Evolutionary conservation across 2,888 invertebrate species (phyloP), one percentile per base, ranked within the genome.

Genomic region (Cordylochernes scorpioides): DNA sequence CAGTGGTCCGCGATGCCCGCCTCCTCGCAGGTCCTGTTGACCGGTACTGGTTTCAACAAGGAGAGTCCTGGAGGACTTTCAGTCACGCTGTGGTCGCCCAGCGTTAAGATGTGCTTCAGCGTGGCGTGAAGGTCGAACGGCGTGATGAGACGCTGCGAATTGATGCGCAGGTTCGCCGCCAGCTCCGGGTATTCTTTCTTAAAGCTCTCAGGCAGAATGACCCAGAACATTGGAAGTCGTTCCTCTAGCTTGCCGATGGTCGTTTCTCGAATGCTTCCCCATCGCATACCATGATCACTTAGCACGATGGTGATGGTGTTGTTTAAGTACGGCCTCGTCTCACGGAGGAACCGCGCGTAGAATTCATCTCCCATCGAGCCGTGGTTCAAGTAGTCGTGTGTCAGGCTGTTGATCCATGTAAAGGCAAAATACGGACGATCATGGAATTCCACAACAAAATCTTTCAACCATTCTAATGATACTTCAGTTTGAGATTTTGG

Each of bases 131-230:
- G 39, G 34, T 55, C 55, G 39, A 51, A 55, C 2, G 51, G 53
- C 4, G 54, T 51, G 2, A 51, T 46, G 6, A 55, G 42, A 29
- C 51, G 40, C 25, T 44, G 39, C 2, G 43, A 33, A 38, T 82
- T 84, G 17, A 46, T 48, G 35, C 56, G 55, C 27, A 84, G 51
- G 51, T 71, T 73, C 2, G 55, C 45, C 38, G 65, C 59, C 0
- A 72, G 67, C 4, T 53, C 37, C 2, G 63, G 60, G 49, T 68
- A 71, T 30, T 58, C 58, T 9, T 58, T 46, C 38, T 54, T 57
- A 53, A 80, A 74, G 59, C 69, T 68, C 9, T 58, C 49, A 0
- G 88, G 86, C 33, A 78, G 50, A 5, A 67, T 51, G 3, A 53
- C 33, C 18, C 44, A 43, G 32, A 52, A 33, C 29, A 50, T 44